phyloP scores from a whole-genome alignment of 2,113 vertebrate species.

The Oryzias melastigma region DNA sequence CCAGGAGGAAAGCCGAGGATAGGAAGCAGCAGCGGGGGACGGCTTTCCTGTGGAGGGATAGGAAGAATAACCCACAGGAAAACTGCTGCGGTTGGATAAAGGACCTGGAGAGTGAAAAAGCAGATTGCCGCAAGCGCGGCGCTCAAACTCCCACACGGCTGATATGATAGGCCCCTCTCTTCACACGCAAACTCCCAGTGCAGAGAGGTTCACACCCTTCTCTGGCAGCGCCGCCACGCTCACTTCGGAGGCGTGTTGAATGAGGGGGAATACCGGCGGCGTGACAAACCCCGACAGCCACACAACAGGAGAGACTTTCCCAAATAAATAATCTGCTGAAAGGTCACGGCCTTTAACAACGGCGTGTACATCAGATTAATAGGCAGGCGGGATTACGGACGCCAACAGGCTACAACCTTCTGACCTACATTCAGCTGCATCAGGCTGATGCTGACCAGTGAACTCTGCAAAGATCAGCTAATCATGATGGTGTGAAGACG shows the following conservation, averaged over 20 bases:
- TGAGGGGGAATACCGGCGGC: slow-evolving; percentile 42
- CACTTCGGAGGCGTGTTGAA: slow-evolving; percentile 8
- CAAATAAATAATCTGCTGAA: slow-evolving; percentile 2
- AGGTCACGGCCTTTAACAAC: background rate
- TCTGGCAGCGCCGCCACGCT: slow-evolving; percentile 17
- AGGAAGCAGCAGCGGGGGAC: slow-evolving; percentile 65
- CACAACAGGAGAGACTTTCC: slow-evolving; percentile 9
- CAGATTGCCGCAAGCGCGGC: slow-evolving; percentile 63
- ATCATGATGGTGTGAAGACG: too few relatives aligned
- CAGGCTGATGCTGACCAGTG: slow-evolving; percentile 1
- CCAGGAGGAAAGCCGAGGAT: slow-evolving; percentile 62
- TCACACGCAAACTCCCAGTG: slow-evolving; percentile 61
- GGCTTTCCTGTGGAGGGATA: slow-evolving; percentile 74
- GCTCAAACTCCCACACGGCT: slow-evolving; percentile 51
- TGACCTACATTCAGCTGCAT: slow-evolving; percentile 11
- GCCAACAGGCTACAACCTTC: slow-evolving; percentile 10
- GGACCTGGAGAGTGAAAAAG: slow-evolving; percentile 66
- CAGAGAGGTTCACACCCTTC: slow-evolving; percentile 39
- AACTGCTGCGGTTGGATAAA: slow-evolving; percentile 73
- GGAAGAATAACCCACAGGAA: slow-evolving; percentile 75
- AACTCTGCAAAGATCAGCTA: too few relatives aligned
- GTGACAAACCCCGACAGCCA: slow-evolving; percentile 41
- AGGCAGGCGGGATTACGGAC: slow-evolving; percentile 4
- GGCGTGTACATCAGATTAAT: background rate
- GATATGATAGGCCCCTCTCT: slow-evolving; percentile 62